These are phyloP conservation scores for Microctonus aethiopoides DNA, from an alignment of 2,888 invertebrate genomes.

Conservation along the genomic window DNA sequence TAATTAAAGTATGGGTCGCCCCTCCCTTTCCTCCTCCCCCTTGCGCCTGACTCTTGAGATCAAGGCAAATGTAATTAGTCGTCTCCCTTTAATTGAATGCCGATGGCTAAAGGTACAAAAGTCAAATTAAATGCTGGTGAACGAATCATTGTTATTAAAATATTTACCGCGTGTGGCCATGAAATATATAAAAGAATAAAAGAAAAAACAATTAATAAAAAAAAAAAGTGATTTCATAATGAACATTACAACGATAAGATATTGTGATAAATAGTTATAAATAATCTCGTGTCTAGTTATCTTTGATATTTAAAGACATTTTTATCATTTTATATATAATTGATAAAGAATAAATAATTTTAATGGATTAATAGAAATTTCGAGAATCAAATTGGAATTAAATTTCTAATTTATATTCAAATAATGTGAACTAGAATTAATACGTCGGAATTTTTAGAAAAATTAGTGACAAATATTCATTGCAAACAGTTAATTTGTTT, in stretches of 20 bases:
- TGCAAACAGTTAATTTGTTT: too few species aligned
- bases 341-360: too few species aligned
- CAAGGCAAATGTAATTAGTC: constrained; percentile 14
- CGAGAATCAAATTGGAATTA: too few species aligned
- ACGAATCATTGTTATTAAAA: background rate
- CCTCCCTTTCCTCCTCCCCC: too few species aligned
- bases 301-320: too few species aligned
- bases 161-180: background rate
- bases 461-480: too few species aligned
- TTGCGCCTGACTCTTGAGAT: background rate
- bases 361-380: too few species aligned
- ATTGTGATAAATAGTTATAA: background rate
- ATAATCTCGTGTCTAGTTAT: too few species aligned
- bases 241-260: background rate
- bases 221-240: background rate
- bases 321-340: too few species aligned
- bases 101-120: background rate
- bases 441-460: too few species aligned
- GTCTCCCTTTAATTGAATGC: constrained; percentile 6
- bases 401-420: too few species aligned
- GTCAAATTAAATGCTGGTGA: background rate
- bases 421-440: too few species aligned
- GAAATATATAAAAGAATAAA: background rate
- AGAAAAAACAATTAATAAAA: background rate
- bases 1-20: constrained; percentile 7